These are phyloP conservation scores for Erythrolamprus reginae DNA, from an alignment of 2,113 vertebrate genomes.

Conservation along the genomic window DNA sequence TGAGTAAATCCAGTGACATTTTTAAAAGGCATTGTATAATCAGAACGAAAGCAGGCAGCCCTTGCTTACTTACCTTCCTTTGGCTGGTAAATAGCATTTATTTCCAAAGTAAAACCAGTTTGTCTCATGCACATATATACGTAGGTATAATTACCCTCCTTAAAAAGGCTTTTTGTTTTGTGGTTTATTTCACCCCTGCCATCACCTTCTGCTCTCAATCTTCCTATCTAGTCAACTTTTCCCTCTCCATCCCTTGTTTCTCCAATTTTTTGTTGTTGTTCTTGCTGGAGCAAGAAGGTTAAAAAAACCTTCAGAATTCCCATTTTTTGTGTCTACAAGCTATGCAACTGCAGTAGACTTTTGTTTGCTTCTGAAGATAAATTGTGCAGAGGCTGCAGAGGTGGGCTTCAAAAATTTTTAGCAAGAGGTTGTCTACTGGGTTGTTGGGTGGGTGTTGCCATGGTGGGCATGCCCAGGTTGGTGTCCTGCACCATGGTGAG, in stretches of 20 bases:
- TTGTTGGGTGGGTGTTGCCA: no score
- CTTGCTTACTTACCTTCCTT: not conserved
- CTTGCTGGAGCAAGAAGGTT: not conserved
- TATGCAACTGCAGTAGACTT: not conserved
- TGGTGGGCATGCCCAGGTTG: no score
- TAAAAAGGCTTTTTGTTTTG: not conserved
- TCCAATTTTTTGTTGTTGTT: not conserved
- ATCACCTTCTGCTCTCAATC: not conserved
- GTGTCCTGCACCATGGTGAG: no score
- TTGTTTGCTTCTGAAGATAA: not conserved
- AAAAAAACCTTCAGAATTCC: not conserved
- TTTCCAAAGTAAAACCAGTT: not conserved
- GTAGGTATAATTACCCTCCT: not conserved
- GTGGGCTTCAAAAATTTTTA: no score
- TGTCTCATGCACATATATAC: not conserved
- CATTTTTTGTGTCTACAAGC: not conserved
- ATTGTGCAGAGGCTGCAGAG: not conserved
- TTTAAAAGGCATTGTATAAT: not conserved
- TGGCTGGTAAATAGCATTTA: not conserved
- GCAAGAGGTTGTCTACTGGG: no score
- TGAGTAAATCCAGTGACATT: not conserved
- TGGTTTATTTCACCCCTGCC: not conserved
- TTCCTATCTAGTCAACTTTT: not conserved
- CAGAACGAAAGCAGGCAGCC: not conserved
- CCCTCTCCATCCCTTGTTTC: not conserved